These are phyloP conservation scores for Meteorus sp. DNA, from an alignment of 1,140 invertebrate genomes.

Conservation along the genomic window DNA sequence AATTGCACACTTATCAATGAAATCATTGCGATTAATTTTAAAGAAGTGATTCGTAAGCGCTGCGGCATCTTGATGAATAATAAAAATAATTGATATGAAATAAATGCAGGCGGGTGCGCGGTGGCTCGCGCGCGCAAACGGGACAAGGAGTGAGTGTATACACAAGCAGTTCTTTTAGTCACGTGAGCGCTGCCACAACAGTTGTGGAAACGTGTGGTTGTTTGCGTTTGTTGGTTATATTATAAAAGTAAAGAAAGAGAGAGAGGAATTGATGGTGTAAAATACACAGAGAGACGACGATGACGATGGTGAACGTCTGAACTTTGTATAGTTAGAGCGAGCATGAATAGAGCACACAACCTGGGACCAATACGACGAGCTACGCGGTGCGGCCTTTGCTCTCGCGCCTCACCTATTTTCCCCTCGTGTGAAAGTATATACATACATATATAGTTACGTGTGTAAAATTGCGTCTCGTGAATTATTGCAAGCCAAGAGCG, in stretches of 20 bases:
- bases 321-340: conserved; percentile 36
- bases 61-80: too few species aligned
- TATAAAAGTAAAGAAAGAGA: conserved; percentile 6
- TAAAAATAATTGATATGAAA: too few species aligned
- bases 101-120: too few species aligned
- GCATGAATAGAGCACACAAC: conserved; percentile 13
- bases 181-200: conserved; percentile 14
- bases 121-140: too few species aligned
- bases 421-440: conserved; percentile 33
- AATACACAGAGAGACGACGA: conserved; percentile 2
- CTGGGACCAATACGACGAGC: conserved; percentile 14
- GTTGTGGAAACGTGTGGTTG: conserved; percentile 7
- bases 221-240: background rate
- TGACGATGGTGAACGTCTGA: conserved; percentile 42
- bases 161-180: too few species aligned
- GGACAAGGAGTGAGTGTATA: too few species aligned
- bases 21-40: too few species aligned
- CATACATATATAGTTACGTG: too few species aligned
- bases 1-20: too few species aligned
- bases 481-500: background rate
- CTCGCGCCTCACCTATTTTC: conserved; percentile 18
- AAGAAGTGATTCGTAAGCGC: too few species aligned
- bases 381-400: conserved; percentile 29
- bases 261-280: too few species aligned
- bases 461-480: background rate